A percentile compares a stretch with the other conserved stretches of the same genome.
phyloP scores from a whole-genome alignment of 2,888 invertebrate genomes.

The Arrhopalites spinosus region DNA sequence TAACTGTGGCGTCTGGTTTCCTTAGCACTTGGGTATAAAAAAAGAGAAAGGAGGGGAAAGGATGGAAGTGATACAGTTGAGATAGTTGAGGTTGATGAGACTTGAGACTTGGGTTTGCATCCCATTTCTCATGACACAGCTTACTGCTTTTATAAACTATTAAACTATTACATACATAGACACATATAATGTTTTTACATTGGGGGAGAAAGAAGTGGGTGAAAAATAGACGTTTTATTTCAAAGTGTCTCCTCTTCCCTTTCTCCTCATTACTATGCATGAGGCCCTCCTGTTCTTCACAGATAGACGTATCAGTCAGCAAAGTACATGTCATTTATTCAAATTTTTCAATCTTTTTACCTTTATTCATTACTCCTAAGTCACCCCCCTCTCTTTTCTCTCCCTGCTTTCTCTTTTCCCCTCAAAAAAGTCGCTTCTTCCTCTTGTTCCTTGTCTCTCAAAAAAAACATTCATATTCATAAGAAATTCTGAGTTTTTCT shows the following conservation, averaged over 20 bases:
- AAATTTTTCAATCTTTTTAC: slow-evolving; percentile 33
- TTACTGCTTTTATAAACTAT: background rate
- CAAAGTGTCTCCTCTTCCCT: slow-evolving; percentile 13
- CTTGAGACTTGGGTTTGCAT: background rate
- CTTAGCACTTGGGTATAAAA: too few species aligned
- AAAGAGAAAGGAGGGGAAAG: background rate
- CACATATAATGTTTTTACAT: background rate
- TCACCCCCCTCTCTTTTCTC: background rate
- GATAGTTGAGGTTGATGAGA: background rate
- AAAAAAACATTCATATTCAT: too few species aligned
- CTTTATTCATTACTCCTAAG: slow-evolving; percentile 9
- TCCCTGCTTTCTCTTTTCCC: background rate
- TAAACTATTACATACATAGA: slow-evolving; percentile 2
- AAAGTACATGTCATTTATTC: slow-evolving; percentile 30
- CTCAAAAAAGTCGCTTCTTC: background rate
- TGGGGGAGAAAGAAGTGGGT: background rate
- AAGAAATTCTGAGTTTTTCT: background rate
- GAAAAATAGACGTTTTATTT: slow-evolving; percentile 33
- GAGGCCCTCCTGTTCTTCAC: slow-evolving; percentile 25
- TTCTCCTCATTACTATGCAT: slow-evolving; percentile 35
- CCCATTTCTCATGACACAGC: background rate
- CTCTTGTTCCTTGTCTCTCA: background rate
- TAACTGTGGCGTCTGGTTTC: too few species aligned
- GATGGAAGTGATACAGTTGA: background rate
- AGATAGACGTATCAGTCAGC: slow-evolving; percentile 32